Percentiles rank a stretch among this genome's conserved stretches.
Evolutionary conservation across 2,888 invertebrate species (phyloP).

Genomic region (Euclidia mi): DNA sequence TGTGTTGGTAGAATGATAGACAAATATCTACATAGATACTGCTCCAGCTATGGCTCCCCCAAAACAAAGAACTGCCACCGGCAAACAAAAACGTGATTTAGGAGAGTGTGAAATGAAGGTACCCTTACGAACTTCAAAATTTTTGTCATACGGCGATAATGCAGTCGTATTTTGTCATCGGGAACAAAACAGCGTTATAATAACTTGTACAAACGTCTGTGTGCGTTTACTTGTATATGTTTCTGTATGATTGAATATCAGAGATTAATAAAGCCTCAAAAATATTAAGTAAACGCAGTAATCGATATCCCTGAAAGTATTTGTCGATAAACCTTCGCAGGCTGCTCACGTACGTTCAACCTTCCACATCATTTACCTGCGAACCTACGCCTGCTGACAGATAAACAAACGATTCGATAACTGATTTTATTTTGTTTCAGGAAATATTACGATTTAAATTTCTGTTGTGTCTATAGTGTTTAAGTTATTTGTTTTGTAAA

Average conservation of each 20-base stretch:
- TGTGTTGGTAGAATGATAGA: conserved; percentile 44
- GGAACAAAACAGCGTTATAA: conserved; percentile 32
- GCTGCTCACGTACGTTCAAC: conserved; percentile 61
- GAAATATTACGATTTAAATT: conserved; percentile 57
- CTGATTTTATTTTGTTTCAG: conserved; percentile 67
- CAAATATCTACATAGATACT: conserved; percentile 55
- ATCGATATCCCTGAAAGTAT: conserved; percentile 42
- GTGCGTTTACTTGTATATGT: neutral
- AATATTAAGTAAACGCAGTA: conserved; percentile 29
- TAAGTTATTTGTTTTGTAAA: too few species aligned
- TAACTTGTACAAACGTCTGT: conserved; percentile 11
- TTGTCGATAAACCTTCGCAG: conserved; percentile 46
- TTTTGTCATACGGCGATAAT: conserved; percentile 64
- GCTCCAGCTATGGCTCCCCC: conserved; percentile 60
- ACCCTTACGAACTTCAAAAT: conserved; percentile 66
- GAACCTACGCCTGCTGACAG: conserved; percentile 65
- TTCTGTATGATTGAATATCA: neutral
- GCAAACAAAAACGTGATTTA: conserved; percentile 83
- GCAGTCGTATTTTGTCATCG: conserved; percentile 48
- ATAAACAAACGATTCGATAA: conserved; percentile 73
- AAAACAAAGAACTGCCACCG: conserved; percentile 76
- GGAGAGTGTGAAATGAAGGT: conserved; percentile 73
- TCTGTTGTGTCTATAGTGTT: too few species aligned
- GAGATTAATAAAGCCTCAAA: conserved; percentile 29
- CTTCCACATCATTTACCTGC: conserved; percentile 71